Evolutionary conservation across 1,140 invertebrate species (phyloP), one percentile per base, ranked within the genome.

Genomic region (Drosophila mauritiana): DNA sequence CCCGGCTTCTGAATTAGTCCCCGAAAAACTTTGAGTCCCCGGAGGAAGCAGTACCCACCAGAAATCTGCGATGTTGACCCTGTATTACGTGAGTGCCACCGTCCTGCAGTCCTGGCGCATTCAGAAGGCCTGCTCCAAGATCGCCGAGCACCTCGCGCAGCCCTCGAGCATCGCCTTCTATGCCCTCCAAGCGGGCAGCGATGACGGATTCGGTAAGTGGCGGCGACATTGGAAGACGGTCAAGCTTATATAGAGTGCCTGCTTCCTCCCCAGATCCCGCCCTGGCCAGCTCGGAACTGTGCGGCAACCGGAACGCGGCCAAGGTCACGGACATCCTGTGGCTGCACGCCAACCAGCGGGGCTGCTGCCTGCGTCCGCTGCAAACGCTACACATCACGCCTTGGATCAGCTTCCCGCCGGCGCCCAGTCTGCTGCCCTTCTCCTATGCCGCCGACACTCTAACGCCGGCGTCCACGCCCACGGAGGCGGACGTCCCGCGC

Each of bases 71-170:
- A 92, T 92, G 91, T 73, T 96, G 54, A 95, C 95, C 25, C 77
- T 96, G 34, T 95, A 94, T 92, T 96, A 96, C 84, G 94, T 95
- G 93, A 93, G 95, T 83, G 94, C 95, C 34, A 96, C 95, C 12
- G 94, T 95, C 89, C 74, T 95, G 59, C 95, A 95, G 83, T 94
- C 95, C 72, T 95, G 94, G 93, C 93, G 94, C 62, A 92, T 95
- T 15, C 93, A 93, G 55, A 93, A 93, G n/a, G 90, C 95, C 5
- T 91, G 88, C 49, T 77, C 78, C 27, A 91, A 91, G 56, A 92
- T 92, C 65, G 72, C 80, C 45, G 93, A 93, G 70, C 80, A 91
- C 80, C 91, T 94, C 75, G 92, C 93, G 20, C 91, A 90, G 25
- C 92, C 93, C 40, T 61, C 88, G n/a, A 85, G 80, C 54, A 73